phyloP scores from a whole-genome alignment of 2,888 invertebrate genomes.

The Cephonodes hylas region DNA sequence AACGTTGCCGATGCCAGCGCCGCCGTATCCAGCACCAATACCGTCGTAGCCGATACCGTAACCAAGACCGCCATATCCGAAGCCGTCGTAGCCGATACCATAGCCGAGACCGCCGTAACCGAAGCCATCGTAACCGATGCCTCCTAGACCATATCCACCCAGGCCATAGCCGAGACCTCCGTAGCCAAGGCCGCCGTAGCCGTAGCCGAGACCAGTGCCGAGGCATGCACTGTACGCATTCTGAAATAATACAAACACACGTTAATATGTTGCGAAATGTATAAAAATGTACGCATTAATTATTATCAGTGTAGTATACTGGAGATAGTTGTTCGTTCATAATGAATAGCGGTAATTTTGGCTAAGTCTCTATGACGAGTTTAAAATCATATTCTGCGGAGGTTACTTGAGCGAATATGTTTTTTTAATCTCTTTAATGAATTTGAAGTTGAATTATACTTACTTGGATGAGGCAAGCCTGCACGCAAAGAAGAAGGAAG shows the following conservation, averaged over 20 bases:
- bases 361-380: too few relatives aligned
- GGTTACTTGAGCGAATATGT: not conserved
- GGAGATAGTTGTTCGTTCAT: too few relatives aligned
- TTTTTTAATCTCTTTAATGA: too few relatives aligned
- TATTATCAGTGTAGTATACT: too few relatives aligned
- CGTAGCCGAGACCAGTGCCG: not conserved
- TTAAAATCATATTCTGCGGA: too few relatives aligned
- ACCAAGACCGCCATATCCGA: conserved; percentile 6
- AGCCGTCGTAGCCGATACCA: conserved; percentile 9
- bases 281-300: too few relatives aligned
- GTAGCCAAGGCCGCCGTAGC: conserved; percentile 11
- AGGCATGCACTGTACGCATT: not conserved
- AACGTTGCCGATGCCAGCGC: conserved; percentile 35
- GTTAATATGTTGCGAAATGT: not conserved
- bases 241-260: not conserved
- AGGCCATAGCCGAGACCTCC: conserved; percentile 4
- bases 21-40: conserved; percentile 24
- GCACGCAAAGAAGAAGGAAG: conserved; percentile 27
- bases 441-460: too few relatives aligned
- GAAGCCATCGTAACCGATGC: not conserved
- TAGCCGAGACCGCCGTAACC: conserved; percentile 13
- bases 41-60: conserved; percentile 5
- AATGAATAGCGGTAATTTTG: too few relatives aligned
- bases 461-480: conserved; percentile 25
- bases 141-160: conserved; percentile 4